Conservation (phyloP, 2,113 vertebrate genomes). For the Indri indri region DNA sequence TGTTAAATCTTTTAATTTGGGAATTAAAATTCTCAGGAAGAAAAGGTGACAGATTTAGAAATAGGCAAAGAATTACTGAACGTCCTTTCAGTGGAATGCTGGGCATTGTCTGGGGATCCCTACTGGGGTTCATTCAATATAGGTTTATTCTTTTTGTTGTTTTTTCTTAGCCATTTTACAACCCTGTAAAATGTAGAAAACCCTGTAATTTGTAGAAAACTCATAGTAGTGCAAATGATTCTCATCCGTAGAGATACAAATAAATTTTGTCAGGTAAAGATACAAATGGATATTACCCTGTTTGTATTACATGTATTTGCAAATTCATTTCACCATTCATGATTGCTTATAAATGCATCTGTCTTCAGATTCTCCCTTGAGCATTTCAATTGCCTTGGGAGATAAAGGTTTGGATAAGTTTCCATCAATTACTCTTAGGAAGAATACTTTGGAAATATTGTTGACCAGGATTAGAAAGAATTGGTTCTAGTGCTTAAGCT, state of each 20-base stretch:
- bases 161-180: neutral
- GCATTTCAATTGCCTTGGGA: neutral
- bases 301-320: neutral
- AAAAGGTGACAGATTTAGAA: neutral
- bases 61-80: neutral
- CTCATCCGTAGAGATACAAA: neutral
- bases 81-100: neutral
- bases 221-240: neutral
- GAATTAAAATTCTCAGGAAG: constrained; percentile 1
- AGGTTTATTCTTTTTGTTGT: neutral
- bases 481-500: neutral
- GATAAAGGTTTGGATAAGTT: neutral
- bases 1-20: neutral
- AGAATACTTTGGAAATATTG: neutral
- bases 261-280: neutral
- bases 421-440: neutral
- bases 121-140: neutral
- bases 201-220: neutral
- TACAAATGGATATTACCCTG: neutral
- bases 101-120: neutral
- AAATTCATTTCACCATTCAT: neutral
- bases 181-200: neutral
- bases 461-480: neutral
- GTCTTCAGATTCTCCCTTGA: neutral
- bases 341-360: neutral